Evolutionary conservation across 2,113 vertebrate species (phyloP), one percentile per base, ranked within the genome.

Genomic region (Vulpes ferrilata): DNA sequence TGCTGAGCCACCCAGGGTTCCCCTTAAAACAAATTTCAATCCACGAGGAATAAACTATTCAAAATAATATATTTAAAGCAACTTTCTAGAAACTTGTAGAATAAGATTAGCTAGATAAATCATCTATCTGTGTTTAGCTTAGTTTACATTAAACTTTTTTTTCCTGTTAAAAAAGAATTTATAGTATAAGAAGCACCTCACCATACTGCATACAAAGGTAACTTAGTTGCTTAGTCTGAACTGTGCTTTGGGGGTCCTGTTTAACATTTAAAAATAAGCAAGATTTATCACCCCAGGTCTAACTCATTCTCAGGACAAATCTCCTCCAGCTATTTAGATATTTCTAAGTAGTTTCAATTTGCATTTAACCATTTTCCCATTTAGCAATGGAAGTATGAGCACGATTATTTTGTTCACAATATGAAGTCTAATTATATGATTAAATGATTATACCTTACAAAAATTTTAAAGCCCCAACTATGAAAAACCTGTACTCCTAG

Each of bases 251-350:
- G 76, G 76, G 0, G 0, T 86, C 67, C 57, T 81, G 25, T 90
- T 96, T 88, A 92, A 51, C 71, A 97, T 88, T 95, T 97, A 32
- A 93, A 83, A 55, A 94, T 69, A 93, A 93, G 0, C 0, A 84
- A 87, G 51, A 91, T 62, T 95, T 98, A 80, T 89, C 85, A 65
- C 38, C 84, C 71, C 10, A 79, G 27, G 67, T 69, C 15, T 76
- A 97, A n/a, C 4, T 95, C 25, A 92, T 51, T 97, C 82, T 38
- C 11, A 96, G 80, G 38, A 82, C 87, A n/a, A 94, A 95, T 93
- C 62, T 43, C 25, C 48, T 85, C 43, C 25, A 78, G 62, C 43
- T 55, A 86, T 53, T 30, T 90, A n/a, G 2, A 19, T 59, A 73
- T 90, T 69, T 96, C 76, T 88, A 73, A 80, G 53, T n/a, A 53